phyloP scores from a whole-genome alignment of 30 jellyfish, hydroid and myxozoan species.

The Pelagia noctiluca region DNA sequence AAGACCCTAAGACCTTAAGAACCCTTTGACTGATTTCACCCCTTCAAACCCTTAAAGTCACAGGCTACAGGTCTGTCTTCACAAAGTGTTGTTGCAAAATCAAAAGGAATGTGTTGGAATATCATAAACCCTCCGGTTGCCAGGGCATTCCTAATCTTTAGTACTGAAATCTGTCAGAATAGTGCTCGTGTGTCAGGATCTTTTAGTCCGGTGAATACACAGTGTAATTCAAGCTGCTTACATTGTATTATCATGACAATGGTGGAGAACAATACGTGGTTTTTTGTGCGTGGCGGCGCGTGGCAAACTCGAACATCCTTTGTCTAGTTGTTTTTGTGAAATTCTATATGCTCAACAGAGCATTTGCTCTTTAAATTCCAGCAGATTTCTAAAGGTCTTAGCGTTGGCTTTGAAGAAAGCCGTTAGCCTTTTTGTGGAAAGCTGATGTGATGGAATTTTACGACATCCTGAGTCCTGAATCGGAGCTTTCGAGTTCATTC shows the following conservation, averaged over 20 bases:
- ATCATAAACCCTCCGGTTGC: too few species aligned
- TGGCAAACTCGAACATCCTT: slow-evolving; percentile 36
- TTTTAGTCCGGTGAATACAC: too few species aligned
- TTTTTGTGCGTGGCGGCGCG: slow-evolving; percentile 79
- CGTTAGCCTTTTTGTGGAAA: slow-evolving; percentile 67
- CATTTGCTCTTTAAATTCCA: slow-evolving; percentile 29
- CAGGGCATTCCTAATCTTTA: too few species aligned
- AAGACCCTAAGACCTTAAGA: too few species aligned
- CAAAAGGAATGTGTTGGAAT: too few species aligned
- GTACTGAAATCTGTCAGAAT: too few species aligned
- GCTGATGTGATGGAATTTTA: slow-evolving; percentile 17
- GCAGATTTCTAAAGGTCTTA: slow-evolving; percentile 47
- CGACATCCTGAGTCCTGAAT: neutral
- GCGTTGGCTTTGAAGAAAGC: slow-evolving; percentile 63
- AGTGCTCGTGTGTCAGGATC: too few species aligned
- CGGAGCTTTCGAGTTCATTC: slow-evolving; percentile 4
- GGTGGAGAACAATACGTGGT: slow-evolving; percentile 44
- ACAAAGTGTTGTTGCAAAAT: too few species aligned
- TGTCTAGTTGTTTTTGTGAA: slow-evolving; percentile 61
- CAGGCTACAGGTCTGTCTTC: too few species aligned
- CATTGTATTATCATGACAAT: slow-evolving; percentile 63
- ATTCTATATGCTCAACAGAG: slow-evolving; percentile 64
- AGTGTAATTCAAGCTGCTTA: too few species aligned
- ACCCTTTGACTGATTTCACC: too few species aligned
- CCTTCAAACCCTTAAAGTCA: too few species aligned